These are phyloP conservation scores for Oreochromis aureus DNA, from an alignment of 2,113 vertebrate species.

Conservation along the genomic window DNA sequence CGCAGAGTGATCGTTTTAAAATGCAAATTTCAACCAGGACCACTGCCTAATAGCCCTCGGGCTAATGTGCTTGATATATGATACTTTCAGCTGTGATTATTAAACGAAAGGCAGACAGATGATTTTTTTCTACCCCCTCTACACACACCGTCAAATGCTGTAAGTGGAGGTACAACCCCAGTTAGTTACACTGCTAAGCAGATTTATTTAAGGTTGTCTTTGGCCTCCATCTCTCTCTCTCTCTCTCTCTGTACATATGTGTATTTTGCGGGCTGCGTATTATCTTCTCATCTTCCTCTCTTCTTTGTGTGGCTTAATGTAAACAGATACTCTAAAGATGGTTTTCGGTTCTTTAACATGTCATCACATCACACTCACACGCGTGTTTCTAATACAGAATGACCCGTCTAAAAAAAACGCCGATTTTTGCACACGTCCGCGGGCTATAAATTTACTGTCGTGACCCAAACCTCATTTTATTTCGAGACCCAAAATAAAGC, in stretches of 20 bases:
- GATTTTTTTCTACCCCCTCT: background rate
- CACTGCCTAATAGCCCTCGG: constrained; percentile 64
- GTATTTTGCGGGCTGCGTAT: background rate
- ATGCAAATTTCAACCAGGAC: constrained; percentile 69
- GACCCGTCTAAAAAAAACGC: background rate
- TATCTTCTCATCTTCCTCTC: background rate
- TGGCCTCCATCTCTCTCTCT: background rate
- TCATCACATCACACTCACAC: background rate
- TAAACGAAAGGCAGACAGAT: constrained; percentile 56
- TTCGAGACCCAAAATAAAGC: background rate
- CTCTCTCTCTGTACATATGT: background rate
- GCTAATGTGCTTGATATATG: constrained; percentile 69
- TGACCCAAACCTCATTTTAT: background rate
- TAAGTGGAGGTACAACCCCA: background rate
- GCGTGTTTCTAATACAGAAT: background rate
- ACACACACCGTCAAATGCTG: background rate
- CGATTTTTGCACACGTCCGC: background rate
- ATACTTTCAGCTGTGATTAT: constrained; percentile 71
- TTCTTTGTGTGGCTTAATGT: background rate
- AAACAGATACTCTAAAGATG: background rate
- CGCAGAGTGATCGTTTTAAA: constrained; percentile 56
- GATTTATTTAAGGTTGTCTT: constrained; percentile 17
- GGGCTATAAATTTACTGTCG: background rate
- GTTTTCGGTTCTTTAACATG: background rate
- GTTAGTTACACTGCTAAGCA: constrained; percentile 32